Conservation (phyloP, 2,797 vertebrate genomes). For the Propithecus perrieri region DNA sequence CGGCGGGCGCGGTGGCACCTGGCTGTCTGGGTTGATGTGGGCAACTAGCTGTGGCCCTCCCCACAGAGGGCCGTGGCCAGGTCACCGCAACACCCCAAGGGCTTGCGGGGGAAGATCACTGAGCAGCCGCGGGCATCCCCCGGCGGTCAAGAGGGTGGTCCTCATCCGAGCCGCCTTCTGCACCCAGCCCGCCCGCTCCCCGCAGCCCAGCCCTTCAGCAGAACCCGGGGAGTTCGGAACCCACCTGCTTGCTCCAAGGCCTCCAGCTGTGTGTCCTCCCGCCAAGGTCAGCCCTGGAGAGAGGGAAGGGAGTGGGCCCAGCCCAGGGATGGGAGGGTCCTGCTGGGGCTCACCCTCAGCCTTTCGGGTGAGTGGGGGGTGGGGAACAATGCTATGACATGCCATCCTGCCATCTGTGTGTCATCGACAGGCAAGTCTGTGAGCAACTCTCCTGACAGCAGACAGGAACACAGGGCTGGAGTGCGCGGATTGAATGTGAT, state of each 20-base stretch:
- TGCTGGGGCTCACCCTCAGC: neutral
- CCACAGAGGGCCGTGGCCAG: neutral
- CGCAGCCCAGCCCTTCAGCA: neutral
- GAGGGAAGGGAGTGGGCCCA: neutral
- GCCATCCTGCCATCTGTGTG: neutral
- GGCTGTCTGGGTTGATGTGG: neutral
- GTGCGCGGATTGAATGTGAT: neutral
- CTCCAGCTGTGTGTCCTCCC: neutral
- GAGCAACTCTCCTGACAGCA: neutral
- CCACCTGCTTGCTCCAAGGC: neutral
- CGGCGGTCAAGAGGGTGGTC: fast-evolving
- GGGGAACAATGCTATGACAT: neutral
- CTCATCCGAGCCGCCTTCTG: neutral
- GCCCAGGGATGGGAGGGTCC: neutral
- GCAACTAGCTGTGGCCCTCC: neutral
- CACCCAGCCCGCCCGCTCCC: neutral
- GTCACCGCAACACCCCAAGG: neutral
- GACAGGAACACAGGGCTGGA: neutral
- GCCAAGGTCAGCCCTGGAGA: neutral
- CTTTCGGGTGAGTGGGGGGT: fast-evolving
- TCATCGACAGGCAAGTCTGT: neutral
- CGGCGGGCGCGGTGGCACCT: neutral
- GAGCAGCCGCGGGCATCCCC: neutral
- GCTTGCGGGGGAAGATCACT: neutral
- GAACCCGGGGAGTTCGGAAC: neutral